These are phyloP conservation scores for Erebia epiphron DNA, from an alignment of 2,888 invertebrate genomes.

Conservation along the genomic window DNA sequence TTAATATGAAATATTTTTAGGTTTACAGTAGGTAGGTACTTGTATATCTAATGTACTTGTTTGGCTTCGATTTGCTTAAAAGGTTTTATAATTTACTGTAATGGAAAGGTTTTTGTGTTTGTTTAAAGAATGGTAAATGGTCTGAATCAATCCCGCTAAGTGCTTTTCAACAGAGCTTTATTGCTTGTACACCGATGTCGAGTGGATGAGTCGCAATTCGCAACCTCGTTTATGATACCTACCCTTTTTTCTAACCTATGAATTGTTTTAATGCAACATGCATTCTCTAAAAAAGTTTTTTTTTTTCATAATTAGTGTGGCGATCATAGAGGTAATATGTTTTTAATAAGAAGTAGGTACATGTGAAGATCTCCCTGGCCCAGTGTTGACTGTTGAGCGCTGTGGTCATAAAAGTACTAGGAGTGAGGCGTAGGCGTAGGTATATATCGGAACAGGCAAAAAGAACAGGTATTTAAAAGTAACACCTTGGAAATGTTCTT, in stretches of 20 bases:
- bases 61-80: conserved; percentile 58
- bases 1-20: neutral
- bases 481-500: too few species aligned
- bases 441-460: too few species aligned
- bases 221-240: conserved; percentile 44
- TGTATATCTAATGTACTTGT: conserved; percentile 14
- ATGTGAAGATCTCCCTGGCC: too few species aligned
- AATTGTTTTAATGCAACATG: neutral
- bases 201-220: conserved; percentile 58
- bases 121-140: conserved; percentile 82
- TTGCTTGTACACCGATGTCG: conserved; percentile 69
- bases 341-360: too few species aligned
- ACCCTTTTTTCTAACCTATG: conserved; percentile 20
- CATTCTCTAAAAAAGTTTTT: too few species aligned
- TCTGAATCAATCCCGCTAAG: conserved; percentile 81
- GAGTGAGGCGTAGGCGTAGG: too few species aligned
- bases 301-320: too few species aligned
- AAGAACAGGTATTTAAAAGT: too few species aligned
- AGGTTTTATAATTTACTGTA: conserved; percentile 81
- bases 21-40: too few species aligned
- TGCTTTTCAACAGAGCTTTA: conserved; percentile 81
- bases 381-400: too few species aligned
- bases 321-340: too few species aligned
- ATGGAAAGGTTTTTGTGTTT: conserved; percentile 80
- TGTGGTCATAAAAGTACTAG: too few species aligned